phyloP scores from a whole-genome alignment of 2,113 vertebrate genomes.

The Bos javanicus region DNA sequence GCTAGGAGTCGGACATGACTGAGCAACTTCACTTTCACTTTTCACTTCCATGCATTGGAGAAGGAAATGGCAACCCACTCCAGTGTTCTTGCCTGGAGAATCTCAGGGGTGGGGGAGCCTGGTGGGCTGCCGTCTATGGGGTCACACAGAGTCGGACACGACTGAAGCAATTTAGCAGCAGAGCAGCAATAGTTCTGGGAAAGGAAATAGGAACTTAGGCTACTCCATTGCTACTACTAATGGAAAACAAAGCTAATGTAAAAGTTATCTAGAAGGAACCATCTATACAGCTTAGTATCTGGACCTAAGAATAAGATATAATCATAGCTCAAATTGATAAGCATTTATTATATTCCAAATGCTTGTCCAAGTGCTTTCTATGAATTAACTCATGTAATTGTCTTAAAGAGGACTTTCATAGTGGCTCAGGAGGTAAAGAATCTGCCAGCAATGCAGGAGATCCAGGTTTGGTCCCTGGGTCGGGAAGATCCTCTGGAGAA shows the following conservation, averaged over 20 bases:
- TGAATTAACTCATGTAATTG: background rate
- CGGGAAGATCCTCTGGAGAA: background rate
- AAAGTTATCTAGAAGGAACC: background rate
- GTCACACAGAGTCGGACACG: fast-evolving
- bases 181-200: background rate
- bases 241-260: background rate
- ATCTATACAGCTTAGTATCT: background rate
- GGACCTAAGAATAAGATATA: background rate
- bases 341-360: background rate
- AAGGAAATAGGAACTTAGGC: background rate
- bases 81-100: too few relatives aligned
- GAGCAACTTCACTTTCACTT: too few relatives aligned
- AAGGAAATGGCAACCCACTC: too few relatives aligned
- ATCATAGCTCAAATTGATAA: background rate
- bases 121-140: too few relatives aligned
- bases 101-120: too few relatives aligned
- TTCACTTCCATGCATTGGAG: too few relatives aligned
- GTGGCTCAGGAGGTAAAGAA: background rate
- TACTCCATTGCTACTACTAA: background rate
- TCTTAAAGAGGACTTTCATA: background rate
- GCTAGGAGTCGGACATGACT: too few relatives aligned
- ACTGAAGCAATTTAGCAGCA: too few relatives aligned
- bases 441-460: background rate
- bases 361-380: background rate
- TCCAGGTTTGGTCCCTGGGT: background rate